A percentile compares a stretch with the other conserved stretches of the same genome.
phyloP scores from a whole-genome alignment of 2,888 invertebrate genomes.

The Lepidocyrtoides sp. region DNA sequence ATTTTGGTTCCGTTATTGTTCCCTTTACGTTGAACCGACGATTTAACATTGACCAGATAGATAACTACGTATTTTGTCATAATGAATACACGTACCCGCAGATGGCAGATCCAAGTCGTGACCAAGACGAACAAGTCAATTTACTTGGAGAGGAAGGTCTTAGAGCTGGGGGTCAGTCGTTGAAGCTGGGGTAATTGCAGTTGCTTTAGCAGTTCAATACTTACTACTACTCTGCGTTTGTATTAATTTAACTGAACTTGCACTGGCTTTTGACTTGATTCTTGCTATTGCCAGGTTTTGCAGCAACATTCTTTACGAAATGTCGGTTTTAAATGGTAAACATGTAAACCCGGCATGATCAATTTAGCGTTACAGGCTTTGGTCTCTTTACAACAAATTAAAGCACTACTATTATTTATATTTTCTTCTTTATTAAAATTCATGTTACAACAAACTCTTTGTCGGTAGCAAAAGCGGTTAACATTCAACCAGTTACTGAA shows the following conservation, averaged over 20 bases:
- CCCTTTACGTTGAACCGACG: constrained; percentile 28
- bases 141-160: constrained; percentile 98
- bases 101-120: constrained; percentile 98
- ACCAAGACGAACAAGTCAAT: constrained; percentile 97
- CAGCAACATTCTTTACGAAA: neutral
- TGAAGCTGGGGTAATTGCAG: constrained; percentile 97
- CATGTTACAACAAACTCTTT: neutral
- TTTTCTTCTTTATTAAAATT: neutral
- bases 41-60: constrained; percentile 53
- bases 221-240: constrained; percentile 30
- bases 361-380: constrained; percentile 63
- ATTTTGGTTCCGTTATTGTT: constrained; percentile 68
- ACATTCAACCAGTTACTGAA: neutral
- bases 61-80: constrained; percentile 80
- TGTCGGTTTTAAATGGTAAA: neutral
- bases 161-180: constrained; percentile 97
- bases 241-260: constrained; percentile 32
- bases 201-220: constrained; percentile 54
- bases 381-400: constrained; percentile 67
- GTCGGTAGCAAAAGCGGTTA: neutral
- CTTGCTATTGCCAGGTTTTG: constrained; percentile 18
- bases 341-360: constrained; percentile 11
- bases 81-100: constrained; percentile 90
- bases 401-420: neutral
- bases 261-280: constrained; percentile 54